Base-by-base conservation (phyloP, 2,888 invertebrate species). In the Polylopha cassiicola region DNA sequence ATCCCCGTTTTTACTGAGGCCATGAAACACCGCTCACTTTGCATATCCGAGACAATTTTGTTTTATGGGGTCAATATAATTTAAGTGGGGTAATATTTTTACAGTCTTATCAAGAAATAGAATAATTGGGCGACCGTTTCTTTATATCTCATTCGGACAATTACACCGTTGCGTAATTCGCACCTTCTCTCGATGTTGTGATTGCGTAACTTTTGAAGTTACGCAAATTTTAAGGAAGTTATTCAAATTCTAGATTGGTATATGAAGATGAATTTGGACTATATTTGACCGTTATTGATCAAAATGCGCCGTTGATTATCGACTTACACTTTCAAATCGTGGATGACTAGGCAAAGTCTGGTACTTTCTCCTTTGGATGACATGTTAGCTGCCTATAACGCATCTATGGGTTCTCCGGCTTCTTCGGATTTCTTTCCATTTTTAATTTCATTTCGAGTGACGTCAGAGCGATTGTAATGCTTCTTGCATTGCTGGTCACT, bases 271-370 rank as follows among this genome's bases (percentile, higher is more conserved):
- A 43, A 39, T 33, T n/a, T 43, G 39, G 22, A 29, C 28, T 17
- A 41, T 33, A 43, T 29, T 39, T 26, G 39, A 32, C 31, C 28
- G 31, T 13, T 39, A 36, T 43, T 48, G 44, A 43, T 34, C 17
- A 22, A 46, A 43, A 51, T 46, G 44, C 47, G 22, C 44, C 36
- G 39, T 43, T 48, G 44, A 46, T 46, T 50, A 52, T 44, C 36
- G 36, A 72, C 80, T 79, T 75, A 58, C 73, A 73, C 81, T 81
- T 81, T 81, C 81, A 64, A 75, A 69, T 65, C 53, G 48, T 55
- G 51, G 61, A 63, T 68, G 69, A 68, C 65, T 65, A 60, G 61
- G 58, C 65, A 60, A n/a, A 58, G 50, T 59, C 53, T 48, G 52
- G 58, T 43, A 73, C 78, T 80, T 79, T 79, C 78, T 70, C 72